Conservation (phyloP, 2,888 invertebrate species). For the Pocota personata region DNA sequence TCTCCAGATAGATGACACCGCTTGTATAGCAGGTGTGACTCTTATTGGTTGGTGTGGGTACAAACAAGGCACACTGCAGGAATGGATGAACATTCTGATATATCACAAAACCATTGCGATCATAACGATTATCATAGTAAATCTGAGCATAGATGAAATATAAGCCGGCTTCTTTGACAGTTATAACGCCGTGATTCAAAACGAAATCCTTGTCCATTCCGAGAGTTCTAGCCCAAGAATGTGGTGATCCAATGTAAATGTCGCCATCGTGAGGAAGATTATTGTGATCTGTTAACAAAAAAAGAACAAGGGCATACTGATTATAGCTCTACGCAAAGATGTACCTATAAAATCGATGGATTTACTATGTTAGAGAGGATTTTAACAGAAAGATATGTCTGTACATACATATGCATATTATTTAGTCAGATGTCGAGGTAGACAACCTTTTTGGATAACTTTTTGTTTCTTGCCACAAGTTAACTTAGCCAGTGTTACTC, state of each 20-base stretch:
- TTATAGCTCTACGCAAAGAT: too few relatives aligned
- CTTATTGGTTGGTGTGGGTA: slow-evolving; percentile 85
- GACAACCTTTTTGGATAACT: too few relatives aligned
- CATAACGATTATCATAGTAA: slow-evolving; percentile 90
- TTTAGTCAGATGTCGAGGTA: too few relatives aligned
- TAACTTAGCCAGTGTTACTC: too few relatives aligned
- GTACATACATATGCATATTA: too few relatives aligned
- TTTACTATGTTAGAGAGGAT: too few relatives aligned
- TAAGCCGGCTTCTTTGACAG: slow-evolving; percentile 88
- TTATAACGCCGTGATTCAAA: slow-evolving; percentile 86
- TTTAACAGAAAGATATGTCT: too few relatives aligned
- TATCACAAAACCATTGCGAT: slow-evolving; percentile 89
- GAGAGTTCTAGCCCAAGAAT: slow-evolving; percentile 85
- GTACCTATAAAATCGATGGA: too few relatives aligned
- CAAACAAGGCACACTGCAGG: slow-evolving; percentile 89
- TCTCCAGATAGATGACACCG: slow-evolving; percentile 86
- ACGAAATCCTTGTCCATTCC: slow-evolving; percentile 86
- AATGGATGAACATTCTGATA: slow-evolving; percentile 86
- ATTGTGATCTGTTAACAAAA: slow-evolving; percentile 34
- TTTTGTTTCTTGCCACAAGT: too few relatives aligned
- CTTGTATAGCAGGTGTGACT: slow-evolving; percentile 91
- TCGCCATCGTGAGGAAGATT: slow-evolving; percentile 78
- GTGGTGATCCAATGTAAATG: slow-evolving; percentile 79
- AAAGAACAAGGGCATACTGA: not conserved
- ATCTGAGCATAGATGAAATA: slow-evolving; percentile 92